Percentiles rank a stretch among this genome's conserved stretches.
Evolutionary conservation across 2,113 vertebrate genomes (phyloP).

Genomic region (Psittacara wagleri): DNA sequence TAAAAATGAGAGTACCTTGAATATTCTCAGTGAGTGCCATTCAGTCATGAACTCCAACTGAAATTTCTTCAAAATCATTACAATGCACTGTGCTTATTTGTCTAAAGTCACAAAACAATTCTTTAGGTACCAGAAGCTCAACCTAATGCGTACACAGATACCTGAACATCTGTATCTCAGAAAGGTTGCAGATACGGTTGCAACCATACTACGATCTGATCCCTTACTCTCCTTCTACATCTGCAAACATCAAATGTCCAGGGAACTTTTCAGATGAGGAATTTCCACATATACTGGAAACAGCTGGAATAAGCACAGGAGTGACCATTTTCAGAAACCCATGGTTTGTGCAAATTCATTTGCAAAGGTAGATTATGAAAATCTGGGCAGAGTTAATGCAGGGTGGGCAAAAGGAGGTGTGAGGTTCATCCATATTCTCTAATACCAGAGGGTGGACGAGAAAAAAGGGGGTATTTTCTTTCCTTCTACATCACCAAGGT

Average conservation of each 20-base stretch:
- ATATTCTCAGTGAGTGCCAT: background rate
- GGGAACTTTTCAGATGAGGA: background rate
- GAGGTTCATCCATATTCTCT: background rate
- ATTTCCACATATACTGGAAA: background rate
- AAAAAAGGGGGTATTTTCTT: background rate
- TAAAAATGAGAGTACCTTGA: background rate
- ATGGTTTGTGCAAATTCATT: background rate
- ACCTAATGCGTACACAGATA: background rate
- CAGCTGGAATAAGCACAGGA: background rate
- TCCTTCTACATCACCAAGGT: background rate
- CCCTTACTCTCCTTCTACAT: background rate
- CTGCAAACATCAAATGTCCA: background rate
- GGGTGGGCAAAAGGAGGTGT: background rate
- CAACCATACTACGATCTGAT: background rate
- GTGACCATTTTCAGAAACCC: background rate
- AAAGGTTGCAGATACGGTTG: background rate
- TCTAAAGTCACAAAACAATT: background rate
- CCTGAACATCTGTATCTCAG: background rate
- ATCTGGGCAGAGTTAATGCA: background rate
- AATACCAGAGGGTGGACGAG: background rate
- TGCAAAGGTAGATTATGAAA: background rate
- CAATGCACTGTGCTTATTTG: background rate
- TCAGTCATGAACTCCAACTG: background rate
- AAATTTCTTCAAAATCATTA: background rate
- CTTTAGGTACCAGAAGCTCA: background rate